Evolutionary conservation across 2,888 invertebrate genomes (phyloP), one percentile per base, ranked within the genome.

Genomic region (Punctoribates punctum): DNA sequence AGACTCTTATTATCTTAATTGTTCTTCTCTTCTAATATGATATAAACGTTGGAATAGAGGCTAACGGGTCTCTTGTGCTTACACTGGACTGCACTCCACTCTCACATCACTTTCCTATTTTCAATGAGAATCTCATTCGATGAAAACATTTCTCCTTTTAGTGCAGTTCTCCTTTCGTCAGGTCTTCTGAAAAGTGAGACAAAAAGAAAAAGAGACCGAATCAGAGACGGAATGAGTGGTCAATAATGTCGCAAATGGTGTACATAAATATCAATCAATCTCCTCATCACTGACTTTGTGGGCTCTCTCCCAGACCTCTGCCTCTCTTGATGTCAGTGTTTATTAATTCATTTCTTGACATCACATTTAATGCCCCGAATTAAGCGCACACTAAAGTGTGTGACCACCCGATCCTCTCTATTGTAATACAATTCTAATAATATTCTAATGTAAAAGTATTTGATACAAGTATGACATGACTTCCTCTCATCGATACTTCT

Each of bases 261-360:
- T 23, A 70, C 20, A 70, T 42, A 70, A 70, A 46, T 70, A 70
- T 65, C 65, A 65, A 65, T 65, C 29, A 65, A 65, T 65, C 34
- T 38, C 29, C 3, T 34, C 15, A 65, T n/a, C 27, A 57, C 20
- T 8, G 57, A 57, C 13, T 20, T 48, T 17, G 48, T 8, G 57
- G 25, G 25, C 25, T 57, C 48, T 48, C 3, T 48, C 8, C 48
- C 48, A 48, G 15, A 54, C 34, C 34, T 34, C 20, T 20, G 20
- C 20, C n/a, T 5, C 54, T 2, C 54, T 8, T 20, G 6, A 54
- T 20, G n/a, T 20, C 54, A 54, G 57, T 25, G 8, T 57, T 57
- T 57, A 57, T 57, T 57, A 57, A 57, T 57, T 57, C 57, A 57
- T 57, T 57, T 57, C 57, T 57, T 25, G 8, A 57, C 57, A 57